Percentiles rank a stretch among this genome's conserved stretches.
Conservation (phyloP, 2,113 vertebrate genomes). For the Theropithecus gelada region DNA sequence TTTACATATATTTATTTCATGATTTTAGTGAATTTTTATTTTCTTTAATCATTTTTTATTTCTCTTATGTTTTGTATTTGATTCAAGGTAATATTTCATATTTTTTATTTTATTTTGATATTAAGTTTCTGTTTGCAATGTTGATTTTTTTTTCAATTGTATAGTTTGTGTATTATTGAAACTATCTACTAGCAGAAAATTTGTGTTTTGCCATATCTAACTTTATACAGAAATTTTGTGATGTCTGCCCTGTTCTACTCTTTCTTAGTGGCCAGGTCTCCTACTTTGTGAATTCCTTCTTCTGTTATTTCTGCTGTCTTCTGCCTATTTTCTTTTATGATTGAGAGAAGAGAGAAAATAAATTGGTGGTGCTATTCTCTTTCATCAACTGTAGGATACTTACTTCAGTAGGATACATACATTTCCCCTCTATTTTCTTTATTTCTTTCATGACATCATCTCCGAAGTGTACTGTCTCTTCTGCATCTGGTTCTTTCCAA, state of each 20-base stretch:
- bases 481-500: neutral
- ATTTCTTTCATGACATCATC: neutral
- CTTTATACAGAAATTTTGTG: neutral
- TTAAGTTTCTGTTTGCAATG: neutral
- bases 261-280: neutral
- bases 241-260: neutral
- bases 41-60: neutral
- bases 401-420: neutral
- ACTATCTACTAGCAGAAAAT: neutral
- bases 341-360: neutral
- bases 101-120: neutral
- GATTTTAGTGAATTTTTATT: neutral
- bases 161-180: neutral
- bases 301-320: neutral
- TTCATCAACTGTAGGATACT: neutral
- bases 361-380: neutral
- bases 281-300: neutral
- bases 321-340: neutral
- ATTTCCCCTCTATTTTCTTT: neutral
- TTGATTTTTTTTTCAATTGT: neutral
- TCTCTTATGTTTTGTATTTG: neutral
- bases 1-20: neutral
- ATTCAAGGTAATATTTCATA: neutral
- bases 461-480: neutral
- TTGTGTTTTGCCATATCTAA: neutral